Percentiles rank a stretch among this genome's conserved stretches.
Evolutionary conservation across 2,888 invertebrate genomes (phyloP).

Genomic region (Drosophila demipolita): DNA sequence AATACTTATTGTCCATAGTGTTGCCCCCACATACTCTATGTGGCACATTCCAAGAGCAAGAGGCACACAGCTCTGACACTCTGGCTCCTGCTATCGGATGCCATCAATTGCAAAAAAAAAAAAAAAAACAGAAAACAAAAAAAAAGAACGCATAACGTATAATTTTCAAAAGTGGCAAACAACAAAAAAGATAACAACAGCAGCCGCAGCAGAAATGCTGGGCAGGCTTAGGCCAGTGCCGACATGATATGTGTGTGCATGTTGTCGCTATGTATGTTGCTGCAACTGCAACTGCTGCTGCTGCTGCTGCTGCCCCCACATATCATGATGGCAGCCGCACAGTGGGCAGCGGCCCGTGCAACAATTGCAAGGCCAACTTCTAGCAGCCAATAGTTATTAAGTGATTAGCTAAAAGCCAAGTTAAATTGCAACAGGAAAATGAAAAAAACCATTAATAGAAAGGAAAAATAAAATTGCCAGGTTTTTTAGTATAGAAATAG

Average conservation of each 20-base stretch:
- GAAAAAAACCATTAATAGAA: not conserved
- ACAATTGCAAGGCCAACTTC: constrained; percentile 9
- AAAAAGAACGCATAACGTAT: constrained; percentile 65
- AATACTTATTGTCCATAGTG: constrained; percentile 2
- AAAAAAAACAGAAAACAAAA: constrained; percentile 38
- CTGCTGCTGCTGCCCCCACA: constrained; percentile 57
- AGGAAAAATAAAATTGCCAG: not conserved
- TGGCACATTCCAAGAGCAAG: constrained; percentile 54
- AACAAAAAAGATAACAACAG: constrained; percentile 39
- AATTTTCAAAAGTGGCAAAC: constrained; percentile 79
- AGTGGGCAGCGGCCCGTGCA: constrained; percentile 42
- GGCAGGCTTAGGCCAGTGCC: constrained; percentile 48
- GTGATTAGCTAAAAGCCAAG: not conserved
- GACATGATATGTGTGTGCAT: constrained; percentile 50
- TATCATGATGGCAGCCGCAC: constrained; percentile 51
- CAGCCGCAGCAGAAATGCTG: constrained; percentile 42
- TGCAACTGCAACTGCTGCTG: constrained; percentile 28
- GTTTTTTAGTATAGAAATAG: not conserved
- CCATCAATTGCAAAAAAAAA: constrained; percentile 72
- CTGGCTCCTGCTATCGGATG: constrained; percentile 75
- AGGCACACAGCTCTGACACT: constrained; percentile 28
- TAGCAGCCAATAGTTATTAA: not conserved
- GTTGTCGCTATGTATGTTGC: constrained; percentile 14
- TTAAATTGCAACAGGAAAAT: not conserved
- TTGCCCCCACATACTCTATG: constrained; percentile 19